Evolutionary conservation across 2,797 vertebrate genomes (phyloP).

Genomic region (Artibeus lituratus): DNA sequence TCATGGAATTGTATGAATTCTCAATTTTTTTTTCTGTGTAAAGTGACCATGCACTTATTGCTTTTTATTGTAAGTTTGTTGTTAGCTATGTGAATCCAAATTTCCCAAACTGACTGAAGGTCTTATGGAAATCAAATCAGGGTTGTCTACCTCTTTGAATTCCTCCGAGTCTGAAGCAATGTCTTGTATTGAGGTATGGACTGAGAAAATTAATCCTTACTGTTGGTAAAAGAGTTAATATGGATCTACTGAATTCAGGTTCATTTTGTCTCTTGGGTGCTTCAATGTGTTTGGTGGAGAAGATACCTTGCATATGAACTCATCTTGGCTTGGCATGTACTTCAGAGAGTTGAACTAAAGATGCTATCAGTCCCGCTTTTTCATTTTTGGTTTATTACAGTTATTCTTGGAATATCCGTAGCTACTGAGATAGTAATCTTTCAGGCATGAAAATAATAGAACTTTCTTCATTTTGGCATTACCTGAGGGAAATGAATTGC

Average conservation of each 20-base stretch:
- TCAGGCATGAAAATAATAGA: constrained; percentile 58
- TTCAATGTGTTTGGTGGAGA: neutral
- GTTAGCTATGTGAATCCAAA: neutral
- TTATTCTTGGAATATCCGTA: constrained; percentile 58
- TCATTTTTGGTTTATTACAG: constrained; percentile 71
- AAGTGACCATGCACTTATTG: neutral
- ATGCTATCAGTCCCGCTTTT: constrained; percentile 49
- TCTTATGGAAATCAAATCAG: neutral
- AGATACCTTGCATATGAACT: neutral
- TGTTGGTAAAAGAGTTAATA: neutral
- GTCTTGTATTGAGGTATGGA: neutral
- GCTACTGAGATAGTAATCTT: constrained; percentile 72
- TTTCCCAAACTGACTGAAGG: neutral
- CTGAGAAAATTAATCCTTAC: neutral
- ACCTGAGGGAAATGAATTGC: constrained; percentile 65
- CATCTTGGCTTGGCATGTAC: neutral
- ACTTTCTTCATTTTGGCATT: constrained; percentile 58
- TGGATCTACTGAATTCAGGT: neutral
- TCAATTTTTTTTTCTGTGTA: neutral
- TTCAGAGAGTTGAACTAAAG: constrained; percentile 32
- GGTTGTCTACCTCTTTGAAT: neutral
- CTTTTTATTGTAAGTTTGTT: neutral
- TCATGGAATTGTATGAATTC: neutral
- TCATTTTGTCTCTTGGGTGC: neutral
- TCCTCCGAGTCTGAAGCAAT: neutral